Evolutionary conservation across 2,888 invertebrate species (phyloP), one percentile per base, ranked within the genome.

Genomic region (Ferdinandea cuprea): DNA sequence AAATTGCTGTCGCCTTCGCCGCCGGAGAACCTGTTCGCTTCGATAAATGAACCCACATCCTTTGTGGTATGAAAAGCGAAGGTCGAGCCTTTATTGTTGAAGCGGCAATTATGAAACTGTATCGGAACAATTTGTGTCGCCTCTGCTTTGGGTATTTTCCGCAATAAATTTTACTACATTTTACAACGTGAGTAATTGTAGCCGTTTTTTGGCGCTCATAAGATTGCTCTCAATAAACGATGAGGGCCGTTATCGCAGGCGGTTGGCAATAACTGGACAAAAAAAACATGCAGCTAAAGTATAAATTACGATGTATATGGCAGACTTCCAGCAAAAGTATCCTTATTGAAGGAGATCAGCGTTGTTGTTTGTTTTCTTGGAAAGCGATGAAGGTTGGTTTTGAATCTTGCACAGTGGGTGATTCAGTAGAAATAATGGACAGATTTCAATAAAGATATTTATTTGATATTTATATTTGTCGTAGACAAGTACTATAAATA

Each of bases 181-280:
- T 76, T 81, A 65, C 71, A 71, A 77, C 65, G 77, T 81, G 81
- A 81, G 71, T 81, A 81, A 81, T 81, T 81, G 81, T 71, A 58
- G 46, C 2, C 40, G 59, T 42, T 74, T 74, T 69, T 61, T 74
- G 21, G 63, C 25, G 28, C 30, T 25, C 40, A 32, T 66, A 50
- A 52, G 59, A 59, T 52, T 48, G 37, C 28, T 52, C 50, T 69
- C 61, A 77, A 69, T 61, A 63, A 77, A 7, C n/a, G 25, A 7
- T 9, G n/a, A 42, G 56, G 46, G 69, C 63, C 56, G 54, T 77
- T 77, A 69, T 69, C 59, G 46, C 44, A 11, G 52, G 46, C 37
- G 54, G 61, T 40, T 50, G 37, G 44, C 6, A 19, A 50, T 58
- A 48, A 40, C 40, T 32, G 19, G 5, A 21, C 28, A 46, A 40